phyloP scores from a whole-genome alignment of 2,797 vertebrate species.

The Galago senegalensis region DNA sequence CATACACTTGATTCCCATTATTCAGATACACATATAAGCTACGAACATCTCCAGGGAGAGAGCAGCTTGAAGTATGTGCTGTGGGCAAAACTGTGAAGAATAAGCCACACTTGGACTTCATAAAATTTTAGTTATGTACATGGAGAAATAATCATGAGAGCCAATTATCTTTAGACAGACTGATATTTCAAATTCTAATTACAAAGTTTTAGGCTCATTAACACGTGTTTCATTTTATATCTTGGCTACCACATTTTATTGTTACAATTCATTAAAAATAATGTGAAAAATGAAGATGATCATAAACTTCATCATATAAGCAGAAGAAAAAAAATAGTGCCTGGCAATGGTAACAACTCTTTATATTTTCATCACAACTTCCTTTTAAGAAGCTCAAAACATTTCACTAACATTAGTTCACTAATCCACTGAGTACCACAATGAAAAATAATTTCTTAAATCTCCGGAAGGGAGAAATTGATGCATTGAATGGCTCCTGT shows the following conservation, averaged over 20 bases:
- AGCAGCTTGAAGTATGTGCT: conserved; percentile 43
- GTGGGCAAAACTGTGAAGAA: conserved; percentile 61
- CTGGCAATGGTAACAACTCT: conserved; percentile 72
- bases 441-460: conserved; percentile 66
- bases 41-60: conserved; percentile 35
- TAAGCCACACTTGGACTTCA: conserved; percentile 71
- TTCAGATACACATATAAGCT: conserved; percentile 32
- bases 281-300: conserved; percentile 80
- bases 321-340: conserved; percentile 62
- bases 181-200: conserved; percentile 82
- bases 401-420: conserved; percentile 81
- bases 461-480: conserved; percentile 50
- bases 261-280: conserved; percentile 83
- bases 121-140: conserved; percentile 72
- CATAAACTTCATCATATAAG: conserved; percentile 78
- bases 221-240: conserved; percentile 79
- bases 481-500: conserved; percentile 41
- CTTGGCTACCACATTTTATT: conserved; percentile 84
- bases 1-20: not conserved
- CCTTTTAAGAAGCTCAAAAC: conserved; percentile 83
- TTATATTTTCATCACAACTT: conserved; percentile 76
- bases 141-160: conserved; percentile 80
- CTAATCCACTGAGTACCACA: conserved; percentile 71
- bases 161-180: conserved; percentile 82
- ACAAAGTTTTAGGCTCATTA: conserved; percentile 84